Evolutionary conservation across 2,113 vertebrate genomes (phyloP).

Genomic region (Synodontis membranacea): DNA sequence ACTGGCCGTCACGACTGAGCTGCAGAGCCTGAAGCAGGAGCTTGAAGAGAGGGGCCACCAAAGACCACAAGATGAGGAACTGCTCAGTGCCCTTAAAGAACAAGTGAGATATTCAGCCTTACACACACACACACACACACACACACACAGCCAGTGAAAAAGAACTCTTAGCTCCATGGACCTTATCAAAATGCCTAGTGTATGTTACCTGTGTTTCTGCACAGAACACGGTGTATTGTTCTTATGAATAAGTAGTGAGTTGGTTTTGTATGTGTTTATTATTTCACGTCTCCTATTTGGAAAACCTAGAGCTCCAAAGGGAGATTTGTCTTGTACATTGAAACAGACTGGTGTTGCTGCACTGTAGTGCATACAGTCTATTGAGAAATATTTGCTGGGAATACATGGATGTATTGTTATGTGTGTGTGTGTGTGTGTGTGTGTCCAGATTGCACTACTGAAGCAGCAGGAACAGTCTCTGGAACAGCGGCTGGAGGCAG

Average conservation of each 20-base stretch:
- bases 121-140: constrained; percentile 25
- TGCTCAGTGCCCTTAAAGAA: constrained; percentile 73
- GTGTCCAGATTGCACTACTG: constrained; percentile 31
- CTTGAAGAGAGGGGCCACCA: constrained; percentile 61
- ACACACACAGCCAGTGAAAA: constrained; percentile 14
- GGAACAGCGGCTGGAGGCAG: constrained; percentile 29
- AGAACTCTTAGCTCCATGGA: not conserved
- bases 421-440: not conserved
- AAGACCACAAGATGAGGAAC: constrained; percentile 68
- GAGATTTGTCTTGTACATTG: not conserved
- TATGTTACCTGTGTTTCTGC: not conserved
- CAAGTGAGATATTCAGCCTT: constrained; percentile 63
- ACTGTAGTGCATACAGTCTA: not conserved
- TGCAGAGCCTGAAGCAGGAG: constrained; percentile 70
- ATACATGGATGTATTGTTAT: constrained; percentile 17
- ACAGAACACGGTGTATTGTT: not conserved
- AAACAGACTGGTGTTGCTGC: not conserved
- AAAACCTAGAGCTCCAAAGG: not conserved
- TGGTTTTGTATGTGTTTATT: not conserved
- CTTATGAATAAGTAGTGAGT: not conserved
- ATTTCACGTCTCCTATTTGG: not conserved
- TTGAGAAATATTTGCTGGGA: not conserved
- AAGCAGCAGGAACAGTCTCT: constrained; percentile 28
- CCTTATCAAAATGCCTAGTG: not conserved
- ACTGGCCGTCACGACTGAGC: constrained; percentile 66